phyloP scores from a whole-genome alignment of 2,113 vertebrate species.

The Tetrax tetrax region DNA sequence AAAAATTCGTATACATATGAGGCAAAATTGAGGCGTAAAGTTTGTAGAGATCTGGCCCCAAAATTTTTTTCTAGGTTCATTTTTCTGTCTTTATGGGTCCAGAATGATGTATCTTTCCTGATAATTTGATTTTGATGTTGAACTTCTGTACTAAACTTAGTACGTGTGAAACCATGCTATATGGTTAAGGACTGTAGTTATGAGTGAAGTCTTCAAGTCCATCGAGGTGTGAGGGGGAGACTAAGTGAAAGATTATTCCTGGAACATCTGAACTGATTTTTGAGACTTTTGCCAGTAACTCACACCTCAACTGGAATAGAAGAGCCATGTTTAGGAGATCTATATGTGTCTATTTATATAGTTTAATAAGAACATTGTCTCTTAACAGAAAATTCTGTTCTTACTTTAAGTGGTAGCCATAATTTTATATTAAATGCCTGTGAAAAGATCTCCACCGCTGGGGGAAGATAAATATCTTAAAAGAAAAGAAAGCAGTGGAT shows the following conservation, averaged over 20 bases:
- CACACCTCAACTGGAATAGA: background rate
- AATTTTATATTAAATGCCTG: background rate
- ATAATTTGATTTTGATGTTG: background rate
- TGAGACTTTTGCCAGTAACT: background rate
- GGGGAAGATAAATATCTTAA: background rate
- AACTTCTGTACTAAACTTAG: background rate
- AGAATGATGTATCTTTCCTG: background rate
- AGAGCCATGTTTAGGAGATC: background rate
- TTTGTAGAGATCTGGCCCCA: background rate
- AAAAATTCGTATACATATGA: background rate
- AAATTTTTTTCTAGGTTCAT: background rate
- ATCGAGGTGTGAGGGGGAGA: fast-evolving
- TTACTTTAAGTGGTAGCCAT: background rate
- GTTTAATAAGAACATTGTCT: background rate
- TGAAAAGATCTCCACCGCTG: background rate
- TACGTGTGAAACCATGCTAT: background rate
- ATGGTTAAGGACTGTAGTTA: background rate
- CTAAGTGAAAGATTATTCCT: background rate
- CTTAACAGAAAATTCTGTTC: background rate
- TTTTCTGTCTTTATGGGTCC: background rate
- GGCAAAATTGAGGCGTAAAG: background rate
- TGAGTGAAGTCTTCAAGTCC: background rate
- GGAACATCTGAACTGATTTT: background rate
- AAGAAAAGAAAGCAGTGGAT: background rate
- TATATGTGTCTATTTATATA: background rate